phyloP scores from a whole-genome alignment of 2,797 vertebrate genomes.

The Acrocephalus scirpaceus region DNA sequence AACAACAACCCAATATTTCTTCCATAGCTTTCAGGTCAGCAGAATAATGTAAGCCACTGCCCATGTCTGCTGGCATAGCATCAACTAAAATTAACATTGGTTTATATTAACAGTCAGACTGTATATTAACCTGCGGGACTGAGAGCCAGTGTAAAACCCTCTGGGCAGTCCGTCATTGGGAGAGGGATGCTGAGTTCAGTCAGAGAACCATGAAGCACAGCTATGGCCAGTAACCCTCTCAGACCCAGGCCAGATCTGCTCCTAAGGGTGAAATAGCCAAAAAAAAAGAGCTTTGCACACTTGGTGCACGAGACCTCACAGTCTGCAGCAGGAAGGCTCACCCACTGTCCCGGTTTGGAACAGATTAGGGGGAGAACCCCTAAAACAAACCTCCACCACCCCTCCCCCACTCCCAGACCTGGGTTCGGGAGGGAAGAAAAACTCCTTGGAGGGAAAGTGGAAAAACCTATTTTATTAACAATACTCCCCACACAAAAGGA shows the following conservation, averaged over 20 bases:
- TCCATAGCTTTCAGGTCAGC: background rate
- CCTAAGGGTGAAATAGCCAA: background rate
- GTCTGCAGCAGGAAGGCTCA: background rate
- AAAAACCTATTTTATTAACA: too few species aligned
- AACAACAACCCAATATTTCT: background rate
- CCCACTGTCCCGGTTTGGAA: too few species aligned
- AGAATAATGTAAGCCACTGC: background rate
- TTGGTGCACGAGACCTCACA: background rate
- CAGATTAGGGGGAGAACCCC: too few species aligned
- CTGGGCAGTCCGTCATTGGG: background rate
- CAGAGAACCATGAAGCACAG: background rate
- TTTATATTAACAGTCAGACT: background rate
- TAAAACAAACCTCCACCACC: too few species aligned
- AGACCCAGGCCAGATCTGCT: background rate
- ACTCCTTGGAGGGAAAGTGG: too few species aligned
- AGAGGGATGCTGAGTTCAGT: background rate
- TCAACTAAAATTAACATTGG: background rate
- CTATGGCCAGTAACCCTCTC: background rate
- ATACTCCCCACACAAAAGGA: too few species aligned
- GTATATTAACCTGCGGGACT: background rate
- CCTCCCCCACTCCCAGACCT: too few species aligned
- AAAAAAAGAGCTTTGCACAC: background rate
- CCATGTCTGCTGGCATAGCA: background rate
- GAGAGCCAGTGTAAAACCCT: background rate
- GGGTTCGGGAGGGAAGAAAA: too few species aligned